phyloP scores from a whole-genome alignment of 2,888 invertebrate species.

The Nebria salina region DNA sequence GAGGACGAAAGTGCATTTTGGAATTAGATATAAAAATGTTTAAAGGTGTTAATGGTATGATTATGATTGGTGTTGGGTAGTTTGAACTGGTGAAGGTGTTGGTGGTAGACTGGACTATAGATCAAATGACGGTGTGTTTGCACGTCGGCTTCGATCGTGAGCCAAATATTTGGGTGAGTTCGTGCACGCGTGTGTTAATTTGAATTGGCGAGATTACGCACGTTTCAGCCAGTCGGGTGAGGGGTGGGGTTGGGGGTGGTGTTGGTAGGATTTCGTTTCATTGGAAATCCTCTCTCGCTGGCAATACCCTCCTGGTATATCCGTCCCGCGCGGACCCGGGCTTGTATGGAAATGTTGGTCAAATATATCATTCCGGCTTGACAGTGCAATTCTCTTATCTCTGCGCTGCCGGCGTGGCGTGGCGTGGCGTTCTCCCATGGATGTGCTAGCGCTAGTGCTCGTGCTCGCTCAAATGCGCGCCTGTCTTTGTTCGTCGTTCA shows the following conservation, averaged over 20 bases:
- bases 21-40: too few species aligned
- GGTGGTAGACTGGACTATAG: neutral
- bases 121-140: constrained; percentile 27
- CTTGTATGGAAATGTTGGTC: constrained; percentile 85
- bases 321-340: constrained; percentile 42
- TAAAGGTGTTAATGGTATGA: too few species aligned
- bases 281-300: constrained; percentile 60
- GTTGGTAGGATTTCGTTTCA: constrained; percentile 58
- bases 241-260: constrained; percentile 58
- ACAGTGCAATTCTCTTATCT: constrained; percentile 92
- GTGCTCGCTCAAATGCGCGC: constrained; percentile 26
- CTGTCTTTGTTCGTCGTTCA: constrained; percentile 20
- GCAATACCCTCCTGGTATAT: constrained; percentile 30
- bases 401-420: constrained; percentile 64
- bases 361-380: constrained; percentile 90
- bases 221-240: constrained; percentile 55
- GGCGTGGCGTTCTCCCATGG: constrained; percentile 51
- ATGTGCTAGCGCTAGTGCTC: constrained; percentile 17
- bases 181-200: constrained; percentile 67
- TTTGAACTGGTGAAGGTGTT: neutral
- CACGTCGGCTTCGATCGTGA: constrained; percentile 47
- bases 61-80: too few species aligned
- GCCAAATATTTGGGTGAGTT: constrained; percentile 46
- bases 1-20: too few species aligned
- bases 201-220: constrained; percentile 71